Base-by-base conservation (phyloP, 2,797 vertebrate species). In the Kryptopterus vitreolus region DNA sequence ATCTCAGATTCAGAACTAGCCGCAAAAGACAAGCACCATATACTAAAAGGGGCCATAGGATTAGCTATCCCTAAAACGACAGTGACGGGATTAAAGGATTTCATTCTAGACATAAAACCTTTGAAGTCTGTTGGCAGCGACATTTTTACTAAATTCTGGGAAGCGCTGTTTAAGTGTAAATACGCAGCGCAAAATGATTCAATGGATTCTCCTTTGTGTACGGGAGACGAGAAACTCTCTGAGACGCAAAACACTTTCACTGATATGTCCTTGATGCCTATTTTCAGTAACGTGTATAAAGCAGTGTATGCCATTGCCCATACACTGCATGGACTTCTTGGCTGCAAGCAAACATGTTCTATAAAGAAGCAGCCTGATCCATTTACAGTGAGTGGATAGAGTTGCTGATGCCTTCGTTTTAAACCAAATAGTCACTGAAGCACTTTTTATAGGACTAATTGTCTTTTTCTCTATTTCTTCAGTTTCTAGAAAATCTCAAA, bases 221-320 rank as follows among this genome's bases (percentile, higher is more conserved):
- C 88, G 16, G 91, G 90, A 66, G 26, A 83, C 38, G 91, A 91
- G 77, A 84, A 88, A 70, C 48, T 92, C 76, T 85, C 63, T 15
- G 77, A 65, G 43, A 50, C 89, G 1, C 69, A 90, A 29, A 92
- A 89, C 86, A 85, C 75, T 31, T 92, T 89, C 80, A 91, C 89
- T 71, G 91, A 93, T 69, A 90, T 92, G 89, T 91, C 90, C 0
- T 83, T 89, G 50, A 90, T 92, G 89, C 89, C 89, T 2, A 91
- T 92, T 26, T 88, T 90, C 80, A 88, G 89, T 79, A 92, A 90
- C 72, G 81, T 93, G 4, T 93, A 93, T 66, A 93, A 92, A 85
- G 92, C 75, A 63, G 91, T 93, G 18, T 93, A 92, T 81, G 91
- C 92, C 58, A 86, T 91, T 71, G 92, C 92, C 22, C 90, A 93